These are phyloP conservation scores for Halichoerus grypus DNA, from an alignment of 2,113 vertebrate genomes.

Conservation along the genomic window DNA sequence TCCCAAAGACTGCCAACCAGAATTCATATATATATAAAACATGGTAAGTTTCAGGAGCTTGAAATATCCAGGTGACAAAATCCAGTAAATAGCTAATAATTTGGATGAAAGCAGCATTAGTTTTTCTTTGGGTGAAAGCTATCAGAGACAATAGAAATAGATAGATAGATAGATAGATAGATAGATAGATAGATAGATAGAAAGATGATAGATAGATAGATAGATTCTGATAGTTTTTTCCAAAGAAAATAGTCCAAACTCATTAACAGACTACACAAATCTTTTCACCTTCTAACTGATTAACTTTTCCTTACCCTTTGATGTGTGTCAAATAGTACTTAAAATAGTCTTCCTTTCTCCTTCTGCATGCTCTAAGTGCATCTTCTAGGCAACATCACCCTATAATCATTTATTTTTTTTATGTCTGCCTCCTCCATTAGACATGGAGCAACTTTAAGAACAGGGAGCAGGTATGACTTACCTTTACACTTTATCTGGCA, in stretches of 20 bases:
- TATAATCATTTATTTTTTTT: not conserved
- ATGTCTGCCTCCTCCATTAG: not conserved
- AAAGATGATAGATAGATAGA: not conserved
- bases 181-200: not conserved
- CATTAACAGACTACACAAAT: not conserved
- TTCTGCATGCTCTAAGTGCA: not conserved
- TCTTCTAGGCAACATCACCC: not conserved
- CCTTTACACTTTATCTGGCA: not conserved
- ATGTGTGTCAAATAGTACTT: not conserved
- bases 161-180: not conserved
- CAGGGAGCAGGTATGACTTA: not conserved
- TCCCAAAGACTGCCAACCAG: not conserved
- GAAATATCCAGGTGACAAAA: not conserved
- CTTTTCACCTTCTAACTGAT: not conserved
- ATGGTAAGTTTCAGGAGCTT: not conserved
- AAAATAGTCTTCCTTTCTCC: not conserved
- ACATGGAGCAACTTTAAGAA: not conserved
- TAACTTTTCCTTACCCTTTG: not conserved
- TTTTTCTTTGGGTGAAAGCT: not conserved
- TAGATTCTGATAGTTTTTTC: not conserved
- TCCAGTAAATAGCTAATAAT: not conserved
- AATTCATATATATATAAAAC: not conserved
- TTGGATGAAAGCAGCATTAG: not conserved
- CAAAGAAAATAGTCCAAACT: not conserved
- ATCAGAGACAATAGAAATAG: not conserved